Evolutionary conservation across 1,140 invertebrate genomes (phyloP), one percentile per base, ranked within the genome.

Genomic region (Trachymyrmex septentrionalis): DNA sequence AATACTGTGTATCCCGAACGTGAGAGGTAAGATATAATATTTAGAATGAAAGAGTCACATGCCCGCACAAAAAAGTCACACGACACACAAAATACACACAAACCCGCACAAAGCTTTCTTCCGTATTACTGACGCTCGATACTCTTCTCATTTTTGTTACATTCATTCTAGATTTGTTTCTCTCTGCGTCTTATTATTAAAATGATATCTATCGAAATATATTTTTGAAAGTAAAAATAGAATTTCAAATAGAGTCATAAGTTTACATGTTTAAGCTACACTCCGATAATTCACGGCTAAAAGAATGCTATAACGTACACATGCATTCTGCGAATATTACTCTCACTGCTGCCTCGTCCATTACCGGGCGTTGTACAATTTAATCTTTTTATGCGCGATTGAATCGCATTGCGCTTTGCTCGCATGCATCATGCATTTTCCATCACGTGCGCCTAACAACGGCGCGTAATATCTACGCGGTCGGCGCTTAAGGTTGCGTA

Each of bases 331-430:
- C 38, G 38, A 16, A 67, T 44, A 55, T 27, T 38, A 34, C 48
- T 73, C 55, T 81, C 9, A 14, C 30, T n/a, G 21, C 30, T n/a
- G 21, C n/a, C 16, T 30, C 53, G 66, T 57, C 50, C 34, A 72
- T 82, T 73, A 72, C 34, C 53, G 38, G 80, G 44, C 55, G 38
- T 61, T 61, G 69, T 61, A 50, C 69, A 75, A 61, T 59, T 72
- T 72, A 72, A 71, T 82, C 66, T 82, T 73, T 82, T 75, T 75
- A 48, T 34, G 24, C 14, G 38, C 44, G 80, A 82, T 82, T 61
- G 55, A 75, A 84, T 84, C 80, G 69, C 24, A 63, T 34, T 24
- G 80, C 55, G 67, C 24, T 82, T 73, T 73, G 38, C 66, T 72
- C 53, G 53, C 55, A 73, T 82, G 24, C 66, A 59, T 82, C 78